These are phyloP conservation scores for Teleogryllus oceanicus DNA, from an alignment of 2,888 invertebrate genomes.

Conservation along the genomic window DNA sequence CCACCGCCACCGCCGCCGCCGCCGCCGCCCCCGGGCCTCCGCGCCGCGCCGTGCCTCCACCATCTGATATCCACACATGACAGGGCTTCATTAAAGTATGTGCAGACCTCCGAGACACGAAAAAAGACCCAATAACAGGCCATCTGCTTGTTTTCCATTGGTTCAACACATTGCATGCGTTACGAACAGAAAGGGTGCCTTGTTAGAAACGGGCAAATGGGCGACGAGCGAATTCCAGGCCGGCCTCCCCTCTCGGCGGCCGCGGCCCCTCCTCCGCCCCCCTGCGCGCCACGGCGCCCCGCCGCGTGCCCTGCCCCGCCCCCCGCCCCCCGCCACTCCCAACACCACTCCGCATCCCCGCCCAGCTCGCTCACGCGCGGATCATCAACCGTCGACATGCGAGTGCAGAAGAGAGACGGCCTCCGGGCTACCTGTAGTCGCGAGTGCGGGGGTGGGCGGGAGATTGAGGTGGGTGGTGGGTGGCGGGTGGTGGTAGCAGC, in stretches of 20 bases:
- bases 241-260: background rate
- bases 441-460: no score
- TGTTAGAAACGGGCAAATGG: constrained; percentile 18
- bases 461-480: no score
- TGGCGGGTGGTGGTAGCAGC: no score
- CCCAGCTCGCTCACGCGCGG: background rate
- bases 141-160: constrained; percentile 29
- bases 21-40: constrained; percentile 1
- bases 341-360: background rate
- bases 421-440: no score
- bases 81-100: constrained; percentile 5
- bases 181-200: constrained; percentile 22
- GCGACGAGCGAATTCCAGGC: constrained; percentile 7
- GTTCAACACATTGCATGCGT: constrained; percentile 29
- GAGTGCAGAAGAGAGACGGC: no score
- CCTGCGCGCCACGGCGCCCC: background rate
- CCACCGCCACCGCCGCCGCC: background rate
- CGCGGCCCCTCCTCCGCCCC: background rate
- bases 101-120: background rate
- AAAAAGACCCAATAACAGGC: constrained; percentile 24
- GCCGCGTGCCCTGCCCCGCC: background rate
- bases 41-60: background rate
- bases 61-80: constrained; percentile 11
- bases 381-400: no score
- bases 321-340: background rate